A percentile compares a stretch with the other conserved stretches of the same genome.
Conservation (phyloP, 1,140 invertebrate species). For the Pristionchus pacificus region DNA sequence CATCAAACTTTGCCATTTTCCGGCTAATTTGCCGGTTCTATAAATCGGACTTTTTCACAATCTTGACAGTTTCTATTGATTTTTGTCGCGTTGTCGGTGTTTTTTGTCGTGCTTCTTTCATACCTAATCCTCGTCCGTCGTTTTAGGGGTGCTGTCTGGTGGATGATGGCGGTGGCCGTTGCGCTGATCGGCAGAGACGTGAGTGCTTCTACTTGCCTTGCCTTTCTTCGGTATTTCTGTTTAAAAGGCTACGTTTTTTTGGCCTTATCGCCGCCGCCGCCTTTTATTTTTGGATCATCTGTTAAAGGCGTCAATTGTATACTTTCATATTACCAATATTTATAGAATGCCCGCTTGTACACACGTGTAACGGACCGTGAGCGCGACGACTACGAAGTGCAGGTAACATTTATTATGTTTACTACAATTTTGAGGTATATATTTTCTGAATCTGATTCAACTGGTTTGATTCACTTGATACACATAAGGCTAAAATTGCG, state of each 20-base stretch:
- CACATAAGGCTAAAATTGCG: neutral
- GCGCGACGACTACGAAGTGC: neutral
- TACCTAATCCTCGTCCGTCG: no score
- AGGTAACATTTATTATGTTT: neutral
- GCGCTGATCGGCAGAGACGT: conserved; percentile 41
- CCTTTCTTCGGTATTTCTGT: conserved; percentile 9
- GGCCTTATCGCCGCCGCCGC: neutral
- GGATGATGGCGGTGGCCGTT: conserved; percentile 11
- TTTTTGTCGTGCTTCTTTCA: no score
- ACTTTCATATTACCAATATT: no score
- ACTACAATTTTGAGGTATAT: neutral
- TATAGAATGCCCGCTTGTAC: neutral
- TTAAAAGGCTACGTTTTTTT: conserved; percentile 10
- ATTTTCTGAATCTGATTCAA: neutral
- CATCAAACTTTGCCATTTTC: no score
- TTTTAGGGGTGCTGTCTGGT: no score
- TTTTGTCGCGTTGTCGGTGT: no score
- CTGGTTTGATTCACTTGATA: neutral
- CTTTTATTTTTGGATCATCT: neutral
- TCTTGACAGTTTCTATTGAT: no score
- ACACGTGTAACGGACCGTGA: neutral
- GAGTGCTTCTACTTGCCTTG: conserved; percentile 22
- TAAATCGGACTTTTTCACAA: no score
- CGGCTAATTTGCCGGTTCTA: no score
- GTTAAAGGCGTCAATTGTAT: neutral